phyloP scores from a whole-genome alignment of 2,113 vertebrate genomes.

The Hypomesus transpacificus region DNA sequence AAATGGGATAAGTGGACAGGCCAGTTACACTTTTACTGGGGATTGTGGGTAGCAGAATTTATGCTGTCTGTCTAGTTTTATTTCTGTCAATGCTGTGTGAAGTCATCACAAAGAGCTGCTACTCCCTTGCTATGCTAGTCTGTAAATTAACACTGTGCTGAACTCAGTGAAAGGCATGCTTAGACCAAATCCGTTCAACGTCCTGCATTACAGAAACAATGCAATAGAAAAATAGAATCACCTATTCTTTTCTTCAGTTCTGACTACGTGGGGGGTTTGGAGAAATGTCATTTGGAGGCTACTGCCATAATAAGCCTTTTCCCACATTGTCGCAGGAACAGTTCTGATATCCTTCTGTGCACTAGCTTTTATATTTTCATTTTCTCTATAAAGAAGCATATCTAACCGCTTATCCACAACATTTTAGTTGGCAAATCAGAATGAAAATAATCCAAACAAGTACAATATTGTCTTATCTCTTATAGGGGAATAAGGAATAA shows the following conservation, averaged over 20 bases:
- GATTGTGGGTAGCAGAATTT: constrained; percentile 19
- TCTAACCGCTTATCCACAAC: constrained; percentile 56
- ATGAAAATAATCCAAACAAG: constrained; percentile 63
- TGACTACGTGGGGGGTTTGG: constrained; percentile 37
- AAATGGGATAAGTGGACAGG: constrained; percentile 11
- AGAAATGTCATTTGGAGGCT: constrained; percentile 36
- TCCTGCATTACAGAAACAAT: constrained; percentile 44
- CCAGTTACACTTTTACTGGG: constrained; percentile 13
- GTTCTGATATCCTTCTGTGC: background rate
- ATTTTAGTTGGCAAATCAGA: constrained; percentile 64
- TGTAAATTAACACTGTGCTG: constrained; percentile 36
- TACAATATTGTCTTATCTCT: constrained; percentile 68
- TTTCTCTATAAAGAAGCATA: constrained; percentile 57
- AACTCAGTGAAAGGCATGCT: constrained; percentile 41
- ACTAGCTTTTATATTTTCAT: constrained; percentile 20
- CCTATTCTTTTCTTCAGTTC: constrained; percentile 27
- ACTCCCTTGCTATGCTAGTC: too few relatives aligned
- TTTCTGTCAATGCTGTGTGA: constrained; percentile 43
- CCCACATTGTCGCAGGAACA: constrained; percentile 31
- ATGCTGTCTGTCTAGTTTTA: constrained; percentile 16
- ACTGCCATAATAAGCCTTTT: constrained; percentile 50
- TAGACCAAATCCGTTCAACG: constrained; percentile 53
- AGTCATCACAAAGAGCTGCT: constrained; percentile 17
- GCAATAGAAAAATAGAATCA: constrained; percentile 69
- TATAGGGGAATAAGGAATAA: constrained; percentile 21